Conservation (phyloP, 2,113 vertebrate species). For the Poeciliopsis occidentalis region DNA sequence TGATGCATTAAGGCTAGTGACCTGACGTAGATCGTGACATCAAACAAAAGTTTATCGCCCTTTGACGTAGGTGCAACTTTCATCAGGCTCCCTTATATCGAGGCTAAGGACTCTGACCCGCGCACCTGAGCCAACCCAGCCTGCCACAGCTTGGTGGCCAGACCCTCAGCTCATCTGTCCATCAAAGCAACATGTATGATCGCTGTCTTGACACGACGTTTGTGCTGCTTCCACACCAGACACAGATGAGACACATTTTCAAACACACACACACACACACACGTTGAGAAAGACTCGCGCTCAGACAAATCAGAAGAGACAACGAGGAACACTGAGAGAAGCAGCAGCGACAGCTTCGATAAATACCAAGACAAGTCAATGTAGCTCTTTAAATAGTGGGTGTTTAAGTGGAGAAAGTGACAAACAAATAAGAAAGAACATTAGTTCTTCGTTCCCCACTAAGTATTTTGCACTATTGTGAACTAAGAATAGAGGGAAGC, state of each 20-base stretch:
- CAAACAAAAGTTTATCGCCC: slow-evolving; percentile 38
- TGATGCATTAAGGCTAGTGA: slow-evolving; percentile 7
- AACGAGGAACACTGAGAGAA: slow-evolving; percentile 8
- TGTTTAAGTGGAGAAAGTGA: slow-evolving; percentile 33
- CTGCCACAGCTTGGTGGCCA: slow-evolving; percentile 14
- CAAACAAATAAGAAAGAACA: slow-evolving; percentile 22
- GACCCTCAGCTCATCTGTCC: slow-evolving; percentile 45
- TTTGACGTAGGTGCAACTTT: slow-evolving; percentile 40
- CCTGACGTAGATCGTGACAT: slow-evolving; percentile 13
- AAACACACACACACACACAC: slow-evolving; percentile 18
- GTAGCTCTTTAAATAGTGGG: slow-evolving; percentile 17
- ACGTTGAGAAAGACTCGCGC: slow-evolving; percentile 6
- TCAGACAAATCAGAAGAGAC: slow-evolving; percentile 32
- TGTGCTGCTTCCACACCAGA: slow-evolving; percentile 31
- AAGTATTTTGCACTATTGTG: slow-evolving; percentile 29
- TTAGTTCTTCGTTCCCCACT: slow-evolving; percentile 27
- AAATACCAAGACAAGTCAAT: slow-evolving; percentile 8
- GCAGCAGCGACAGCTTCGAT: slow-evolving; percentile 31
- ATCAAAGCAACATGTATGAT: slow-evolving; percentile 38
- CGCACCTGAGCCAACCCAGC: slow-evolving; percentile 59
- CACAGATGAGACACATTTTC: slow-evolving; percentile 51
- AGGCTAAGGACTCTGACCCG: slow-evolving; percentile 30
- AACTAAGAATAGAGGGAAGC: slow-evolving; percentile 28
- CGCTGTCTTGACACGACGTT: slow-evolving; percentile 34
- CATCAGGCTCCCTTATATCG: slow-evolving; percentile 34